Conservation (phyloP, 2,113 vertebrate genomes). For the Motacilla alba region DNA sequence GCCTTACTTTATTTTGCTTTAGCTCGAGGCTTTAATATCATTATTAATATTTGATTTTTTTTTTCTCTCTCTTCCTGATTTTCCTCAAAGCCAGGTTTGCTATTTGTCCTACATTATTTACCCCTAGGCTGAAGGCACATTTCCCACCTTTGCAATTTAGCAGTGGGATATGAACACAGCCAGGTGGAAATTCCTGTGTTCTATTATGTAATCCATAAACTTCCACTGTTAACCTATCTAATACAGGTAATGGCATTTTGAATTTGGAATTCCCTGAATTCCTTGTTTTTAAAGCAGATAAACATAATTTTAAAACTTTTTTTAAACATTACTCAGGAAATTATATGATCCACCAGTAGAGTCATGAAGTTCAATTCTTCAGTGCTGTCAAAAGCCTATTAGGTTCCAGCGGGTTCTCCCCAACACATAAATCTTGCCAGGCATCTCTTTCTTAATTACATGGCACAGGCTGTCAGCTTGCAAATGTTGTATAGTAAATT, state of each 20-base stretch:
- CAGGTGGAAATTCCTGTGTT: background rate
- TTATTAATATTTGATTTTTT: background rate
- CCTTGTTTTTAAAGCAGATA: background rate
- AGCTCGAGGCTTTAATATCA: background rate
- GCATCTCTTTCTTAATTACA: constrained; percentile 44
- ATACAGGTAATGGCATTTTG: background rate
- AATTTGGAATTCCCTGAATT: background rate
- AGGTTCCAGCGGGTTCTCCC: background rate
- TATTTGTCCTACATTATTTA: background rate
- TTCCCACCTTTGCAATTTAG: background rate
- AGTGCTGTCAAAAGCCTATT: background rate
- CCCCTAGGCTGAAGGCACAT: background rate
- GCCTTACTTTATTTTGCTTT: background rate
- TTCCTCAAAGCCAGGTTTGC: background rate
- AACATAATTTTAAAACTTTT: background rate
- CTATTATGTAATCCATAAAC: background rate
- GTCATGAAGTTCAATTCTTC: background rate
- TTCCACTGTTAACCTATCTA: background rate
- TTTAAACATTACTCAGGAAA: background rate
- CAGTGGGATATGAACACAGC: background rate
- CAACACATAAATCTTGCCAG: constrained; percentile 12
- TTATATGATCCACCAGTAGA: background rate
- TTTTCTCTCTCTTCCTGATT: background rate
- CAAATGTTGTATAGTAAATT: constrained; percentile 5
- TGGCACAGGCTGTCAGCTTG: background rate